phyloP scores from a whole-genome alignment of 2,113 vertebrate genomes.

The Heterochromis multidens region DNA sequence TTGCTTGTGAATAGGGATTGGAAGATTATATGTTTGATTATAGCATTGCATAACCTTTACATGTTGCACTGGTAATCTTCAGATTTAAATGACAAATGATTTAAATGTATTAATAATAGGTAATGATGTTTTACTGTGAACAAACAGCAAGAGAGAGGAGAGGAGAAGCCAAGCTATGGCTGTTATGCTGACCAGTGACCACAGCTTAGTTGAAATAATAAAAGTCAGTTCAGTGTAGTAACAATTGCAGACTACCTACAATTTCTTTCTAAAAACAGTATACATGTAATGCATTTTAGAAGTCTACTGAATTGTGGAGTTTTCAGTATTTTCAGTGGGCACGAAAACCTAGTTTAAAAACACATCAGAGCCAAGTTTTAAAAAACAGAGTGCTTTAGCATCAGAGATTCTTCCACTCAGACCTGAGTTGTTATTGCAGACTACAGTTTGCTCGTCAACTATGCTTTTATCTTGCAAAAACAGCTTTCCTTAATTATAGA shows the following conservation, averaged over 20 bases:
- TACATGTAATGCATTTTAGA: neutral
- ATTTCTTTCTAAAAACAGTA: neutral
- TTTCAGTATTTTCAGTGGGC: neutral
- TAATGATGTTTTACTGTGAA: neutral
- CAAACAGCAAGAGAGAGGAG: constrained; percentile 31
- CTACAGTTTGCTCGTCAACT: neutral
- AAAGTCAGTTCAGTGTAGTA: neutral
- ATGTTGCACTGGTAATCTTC: neutral
- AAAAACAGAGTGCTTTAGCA: neutral
- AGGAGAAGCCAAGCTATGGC: constrained; percentile 13
- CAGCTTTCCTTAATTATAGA: too few relatives aligned
- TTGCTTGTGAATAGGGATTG: neutral
- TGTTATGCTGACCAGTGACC: constrained; percentile 57
- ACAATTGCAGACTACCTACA: neutral
- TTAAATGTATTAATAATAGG: neutral
- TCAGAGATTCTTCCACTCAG: neutral
- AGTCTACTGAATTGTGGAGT: neutral
- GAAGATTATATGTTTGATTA: neutral
- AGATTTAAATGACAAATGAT: neutral
- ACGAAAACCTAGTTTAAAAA: neutral
- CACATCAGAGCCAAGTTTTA: too few relatives aligned
- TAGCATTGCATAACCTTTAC: neutral
- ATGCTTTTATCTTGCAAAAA: neutral
- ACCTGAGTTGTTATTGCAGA: neutral
- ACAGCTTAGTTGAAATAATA: constrained; percentile 45